Percentiles rank a stretch among this genome's conserved stretches.
phyloP scores from a whole-genome alignment of 2,113 vertebrate genomes.

The Mus musculus region GRCm39 chr12:30702001-30702500 shows the following conservation, averaged over 20 bases:
- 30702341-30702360: background rate
- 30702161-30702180: rapidly evolving
- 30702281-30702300: background rate
- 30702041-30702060: background rate
- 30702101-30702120: background rate
- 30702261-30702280: background rate
- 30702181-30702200: background rate
- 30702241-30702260: background rate
- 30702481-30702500: background rate
- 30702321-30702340: slow-evolving; percentile 12
- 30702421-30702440: background rate
- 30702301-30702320: slow-evolving; percentile 4
- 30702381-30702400: background rate
- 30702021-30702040: background rate
- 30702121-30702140: background rate
- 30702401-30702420: background rate
- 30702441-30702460: background rate
- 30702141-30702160: background rate
- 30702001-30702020: background rate
- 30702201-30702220: background rate
- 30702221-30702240: background rate
- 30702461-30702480: background rate
- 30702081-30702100: background rate
- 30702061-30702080: background rate
- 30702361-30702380: background rate